Percentiles rank a stretch among this genome's conserved stretches.
Evolutionary conservation across 2,113 vertebrate species (phyloP).

Genomic region (Hippopotamus amphibius): DNA sequence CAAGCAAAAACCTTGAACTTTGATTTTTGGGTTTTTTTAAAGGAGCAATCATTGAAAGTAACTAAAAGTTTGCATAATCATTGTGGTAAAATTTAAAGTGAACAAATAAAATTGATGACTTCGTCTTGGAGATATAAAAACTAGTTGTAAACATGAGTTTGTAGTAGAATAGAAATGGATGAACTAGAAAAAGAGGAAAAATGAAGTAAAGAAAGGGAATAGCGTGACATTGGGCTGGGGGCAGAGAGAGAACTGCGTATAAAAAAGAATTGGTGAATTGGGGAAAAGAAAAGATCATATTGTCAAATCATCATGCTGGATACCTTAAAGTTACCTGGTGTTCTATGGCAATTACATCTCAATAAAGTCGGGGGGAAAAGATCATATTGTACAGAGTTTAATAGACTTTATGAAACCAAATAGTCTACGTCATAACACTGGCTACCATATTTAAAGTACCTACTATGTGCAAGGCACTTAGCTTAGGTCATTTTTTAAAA

Average conservation of each 20-base stretch:
- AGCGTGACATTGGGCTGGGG: neutral
- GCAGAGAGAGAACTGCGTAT: neutral
- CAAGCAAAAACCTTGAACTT: constrained; percentile 31
- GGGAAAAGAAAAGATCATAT: neutral
- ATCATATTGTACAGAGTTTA: neutral
- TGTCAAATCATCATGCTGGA: neutral
- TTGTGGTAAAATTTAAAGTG: constrained; percentile 39
- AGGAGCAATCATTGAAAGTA: neutral
- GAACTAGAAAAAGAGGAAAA: neutral
- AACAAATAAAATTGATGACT: neutral
- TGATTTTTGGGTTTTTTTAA: neutral
- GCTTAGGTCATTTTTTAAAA: neutral
- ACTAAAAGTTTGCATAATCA: neutral
- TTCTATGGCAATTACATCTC: neutral
- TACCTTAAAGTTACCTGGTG: neutral
- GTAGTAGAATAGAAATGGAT: neutral
- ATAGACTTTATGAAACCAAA: neutral
- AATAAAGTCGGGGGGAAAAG: neutral
- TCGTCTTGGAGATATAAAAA: neutral
- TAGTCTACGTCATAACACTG: neutral
- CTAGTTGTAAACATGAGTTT: neutral
- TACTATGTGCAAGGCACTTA: neutral
- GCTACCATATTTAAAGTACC: neutral
- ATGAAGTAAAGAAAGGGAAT: neutral
- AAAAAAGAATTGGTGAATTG: neutral